A percentile compares a stretch with the other conserved stretches of the same genome.
Conservation (phyloP, 2,888 invertebrate genomes). For the Linyphia triangularis region DNA sequence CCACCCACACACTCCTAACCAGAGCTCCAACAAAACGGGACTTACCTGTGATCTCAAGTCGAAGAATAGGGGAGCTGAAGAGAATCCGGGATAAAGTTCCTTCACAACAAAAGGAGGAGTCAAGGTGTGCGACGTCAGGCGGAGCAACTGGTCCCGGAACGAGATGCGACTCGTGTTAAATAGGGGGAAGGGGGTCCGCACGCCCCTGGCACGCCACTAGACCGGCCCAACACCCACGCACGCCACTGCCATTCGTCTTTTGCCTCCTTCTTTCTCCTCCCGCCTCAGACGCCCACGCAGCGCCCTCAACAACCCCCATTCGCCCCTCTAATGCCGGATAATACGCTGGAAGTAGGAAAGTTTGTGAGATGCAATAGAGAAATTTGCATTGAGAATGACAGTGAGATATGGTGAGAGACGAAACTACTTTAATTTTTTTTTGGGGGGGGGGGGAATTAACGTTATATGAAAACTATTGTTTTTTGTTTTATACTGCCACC, state of each 20-base stretch:
- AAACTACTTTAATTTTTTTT: too few species aligned
- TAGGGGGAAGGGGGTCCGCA: conserved; percentile 46
- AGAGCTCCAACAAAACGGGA: not conserved
- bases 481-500: too few species aligned
- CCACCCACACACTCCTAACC: not conserved
- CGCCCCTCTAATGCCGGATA: not conserved
- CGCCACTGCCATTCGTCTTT: conserved; percentile 37
- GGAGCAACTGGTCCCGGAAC: conserved; percentile 72
- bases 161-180: conserved; percentile 66
- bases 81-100: conserved; percentile 25
- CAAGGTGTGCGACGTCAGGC: conserved; percentile 52
- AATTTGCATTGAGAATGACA: not conserved
- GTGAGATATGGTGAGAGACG: too few species aligned
- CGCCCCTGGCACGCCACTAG: conserved; percentile 3
- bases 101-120: conserved; percentile 43
- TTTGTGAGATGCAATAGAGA: not conserved
- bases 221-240: conserved; percentile 72
- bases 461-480: too few species aligned
- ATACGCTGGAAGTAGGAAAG: not conserved
- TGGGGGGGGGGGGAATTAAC: too few species aligned
- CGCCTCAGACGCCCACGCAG: conserved; percentile 48
- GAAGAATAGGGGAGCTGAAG: not conserved
- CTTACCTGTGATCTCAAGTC: not conserved
- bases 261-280: not conserved
- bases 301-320: not conserved